Conservation (phyloP, 2,888 invertebrate species). For the Drosophila pseudotalamancana region DNA sequence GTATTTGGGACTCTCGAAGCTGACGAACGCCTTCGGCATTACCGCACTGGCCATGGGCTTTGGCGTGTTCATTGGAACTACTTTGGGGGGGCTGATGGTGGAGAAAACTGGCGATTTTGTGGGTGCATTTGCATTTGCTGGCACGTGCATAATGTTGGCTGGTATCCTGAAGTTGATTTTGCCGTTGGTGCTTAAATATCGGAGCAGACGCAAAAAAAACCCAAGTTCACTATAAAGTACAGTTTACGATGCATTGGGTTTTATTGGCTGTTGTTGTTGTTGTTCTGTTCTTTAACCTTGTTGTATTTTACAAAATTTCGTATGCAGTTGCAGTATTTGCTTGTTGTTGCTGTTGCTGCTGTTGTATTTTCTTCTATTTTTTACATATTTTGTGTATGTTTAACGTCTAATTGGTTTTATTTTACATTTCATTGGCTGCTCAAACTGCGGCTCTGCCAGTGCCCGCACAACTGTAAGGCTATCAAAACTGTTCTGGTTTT, state of each 20-base stretch:
- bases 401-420: slow-evolving; percentile 47
- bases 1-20: slow-evolving; percentile 89
- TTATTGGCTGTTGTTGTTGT: slow-evolving; percentile 33
- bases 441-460: not conserved
- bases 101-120: slow-evolving; percentile 51
- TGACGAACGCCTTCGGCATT: slow-evolving; percentile 92
- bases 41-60: slow-evolving; percentile 90
- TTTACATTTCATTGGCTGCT: slow-evolving; percentile 24
- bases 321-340: slow-evolving; percentile 47
- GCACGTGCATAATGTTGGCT: slow-evolving; percentile 67
- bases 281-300: slow-evolving; percentile 37
- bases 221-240: not conserved
- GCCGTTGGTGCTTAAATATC: slow-evolving; percentile 46
- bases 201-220: not conserved
- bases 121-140: slow-evolving; percentile 74
- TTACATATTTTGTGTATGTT: slow-evolving; percentile 44
- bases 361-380: slow-evolving; percentile 2
- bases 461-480: slow-evolving; percentile 10
- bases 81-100: slow-evolving; percentile 82
- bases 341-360: slow-evolving; percentile 12
- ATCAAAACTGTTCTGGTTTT: not conserved
- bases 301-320: slow-evolving; percentile 63
- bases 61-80: slow-evolving; percentile 88
- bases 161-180: slow-evolving; percentile 70
- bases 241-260: slow-evolving; percentile 50